A percentile compares a stretch with the other conserved stretches of the same genome.
Evolutionary conservation across 2,113 vertebrate species (phyloP).

Genomic region (Illadopsis cleaveri): DNA sequence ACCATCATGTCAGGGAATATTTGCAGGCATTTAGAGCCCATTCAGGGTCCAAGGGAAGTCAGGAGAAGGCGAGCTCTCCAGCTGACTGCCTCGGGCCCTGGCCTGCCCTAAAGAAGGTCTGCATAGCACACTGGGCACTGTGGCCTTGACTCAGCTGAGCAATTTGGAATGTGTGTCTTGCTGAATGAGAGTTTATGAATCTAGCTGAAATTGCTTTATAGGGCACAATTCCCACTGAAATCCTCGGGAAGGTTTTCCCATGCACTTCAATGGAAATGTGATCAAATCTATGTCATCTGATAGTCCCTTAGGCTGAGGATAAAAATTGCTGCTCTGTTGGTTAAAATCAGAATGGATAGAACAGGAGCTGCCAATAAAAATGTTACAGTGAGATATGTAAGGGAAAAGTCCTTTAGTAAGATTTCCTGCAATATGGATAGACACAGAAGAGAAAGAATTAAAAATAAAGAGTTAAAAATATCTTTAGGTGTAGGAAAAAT

Average conservation of each 20-base stretch:
- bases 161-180: not conserved
- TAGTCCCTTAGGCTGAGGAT: not conserved
- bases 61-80: not conserved
- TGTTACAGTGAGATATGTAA: not conserved
- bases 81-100: not conserved
- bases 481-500: not conserved
- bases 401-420: not conserved
- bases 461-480: not conserved
- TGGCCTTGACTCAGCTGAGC: conserved; percentile 20
- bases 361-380: not conserved
- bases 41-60: not conserved
- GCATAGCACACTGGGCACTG: not conserved
- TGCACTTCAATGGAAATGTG: not conserved
- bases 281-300: not conserved
- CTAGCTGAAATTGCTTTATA: not conserved
- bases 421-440: not conserved
- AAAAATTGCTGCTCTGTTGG: not conserved
- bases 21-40: not conserved
- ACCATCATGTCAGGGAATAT: not conserved
- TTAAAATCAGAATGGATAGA: not conserved
- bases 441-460: not conserved
- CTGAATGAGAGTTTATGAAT: not conserved
- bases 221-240: conserved; percentile 1
- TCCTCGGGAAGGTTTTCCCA: not conserved
- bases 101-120: not conserved